These are phyloP conservation scores for Sciurus vulgaris DNA, from an alignment of 2,797 vertebrate genomes.

Conservation along the genomic window DNA sequence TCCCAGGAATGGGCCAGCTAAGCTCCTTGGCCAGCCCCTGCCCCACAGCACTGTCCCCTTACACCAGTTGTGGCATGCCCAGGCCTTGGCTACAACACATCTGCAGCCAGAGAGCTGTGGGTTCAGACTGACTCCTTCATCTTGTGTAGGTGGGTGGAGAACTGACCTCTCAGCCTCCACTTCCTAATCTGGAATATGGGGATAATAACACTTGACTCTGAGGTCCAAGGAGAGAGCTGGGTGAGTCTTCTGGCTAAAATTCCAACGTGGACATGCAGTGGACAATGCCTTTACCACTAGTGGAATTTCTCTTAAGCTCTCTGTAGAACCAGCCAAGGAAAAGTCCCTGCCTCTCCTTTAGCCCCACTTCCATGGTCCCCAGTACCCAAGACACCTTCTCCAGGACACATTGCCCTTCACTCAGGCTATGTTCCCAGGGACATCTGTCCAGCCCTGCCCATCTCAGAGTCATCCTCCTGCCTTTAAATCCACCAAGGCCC, in stretches of 20 bases:
- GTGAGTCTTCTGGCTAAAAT: background rate
- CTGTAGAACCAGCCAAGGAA: too few species aligned
- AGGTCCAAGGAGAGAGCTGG: background rate
- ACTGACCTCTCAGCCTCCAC: background rate
- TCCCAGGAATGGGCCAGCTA: too few species aligned
- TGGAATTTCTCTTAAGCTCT: too few species aligned
- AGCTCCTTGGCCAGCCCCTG: background rate
- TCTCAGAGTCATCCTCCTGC: background rate
- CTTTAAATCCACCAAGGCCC: background rate
- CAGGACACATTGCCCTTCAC: background rate
- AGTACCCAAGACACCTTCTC: background rate
- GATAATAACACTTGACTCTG: background rate
- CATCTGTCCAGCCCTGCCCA: background rate
- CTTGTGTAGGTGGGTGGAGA: too few species aligned
- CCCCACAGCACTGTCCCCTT: too few species aligned
- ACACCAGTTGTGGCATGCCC: background rate
- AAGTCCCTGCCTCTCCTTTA: too few species aligned
- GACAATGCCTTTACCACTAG: too few species aligned
- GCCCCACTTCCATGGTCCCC: background rate
- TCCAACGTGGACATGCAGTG: too few species aligned
- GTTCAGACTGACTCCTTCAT: accelerated
- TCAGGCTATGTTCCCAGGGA: background rate
- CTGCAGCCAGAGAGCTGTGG: too few species aligned
- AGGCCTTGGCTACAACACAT: too few species aligned
- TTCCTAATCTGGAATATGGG: background rate